Percentiles rank a stretch among this genome's conserved stretches.
Evolutionary conservation across 2,113 vertebrate genomes (phyloP).

Genomic region (Ammospiza caudacuta): DNA sequence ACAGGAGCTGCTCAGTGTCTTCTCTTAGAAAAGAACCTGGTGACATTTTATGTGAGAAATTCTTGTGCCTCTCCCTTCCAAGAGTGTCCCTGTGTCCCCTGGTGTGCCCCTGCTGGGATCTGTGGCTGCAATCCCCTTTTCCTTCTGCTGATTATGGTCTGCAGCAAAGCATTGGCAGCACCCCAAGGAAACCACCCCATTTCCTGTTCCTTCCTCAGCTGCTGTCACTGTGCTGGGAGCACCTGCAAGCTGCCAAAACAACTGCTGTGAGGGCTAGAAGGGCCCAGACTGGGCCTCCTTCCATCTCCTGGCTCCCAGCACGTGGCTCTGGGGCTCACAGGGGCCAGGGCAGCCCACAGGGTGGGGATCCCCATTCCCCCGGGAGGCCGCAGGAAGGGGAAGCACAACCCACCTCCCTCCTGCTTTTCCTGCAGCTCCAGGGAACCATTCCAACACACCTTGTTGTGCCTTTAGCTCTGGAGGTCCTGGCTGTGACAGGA

Average conservation of each 20-base stretch:
- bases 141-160: not conserved
- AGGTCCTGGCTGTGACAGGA: not conserved
- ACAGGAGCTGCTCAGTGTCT: not conserved
- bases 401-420: not conserved
- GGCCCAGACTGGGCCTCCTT: not conserved
- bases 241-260: conserved; percentile 47
- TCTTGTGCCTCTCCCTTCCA: not conserved
- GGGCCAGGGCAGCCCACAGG: not conserved
- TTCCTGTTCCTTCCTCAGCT: conserved; percentile 21
- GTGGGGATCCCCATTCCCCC: not conserved
- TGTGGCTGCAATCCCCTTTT: conserved; percentile 3
- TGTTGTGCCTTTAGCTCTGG: not conserved
- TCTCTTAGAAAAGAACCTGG: not conserved
- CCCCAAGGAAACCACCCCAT: not conserved
- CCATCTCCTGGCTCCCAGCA: not conserved
- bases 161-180: conserved; percentile 9
- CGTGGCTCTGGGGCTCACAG: not conserved
- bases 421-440: conserved; percentile 14
- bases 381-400: not conserved
- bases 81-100: not conserved
- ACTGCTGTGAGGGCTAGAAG: not conserved
- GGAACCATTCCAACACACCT: not conserved
- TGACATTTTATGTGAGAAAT: not conserved
- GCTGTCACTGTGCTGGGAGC: not conserved
- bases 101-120: not conserved